Evolutionary conservation across 2,797 vertebrate species (phyloP).

Genomic region (Sphaeramia orbicularis): DNA sequence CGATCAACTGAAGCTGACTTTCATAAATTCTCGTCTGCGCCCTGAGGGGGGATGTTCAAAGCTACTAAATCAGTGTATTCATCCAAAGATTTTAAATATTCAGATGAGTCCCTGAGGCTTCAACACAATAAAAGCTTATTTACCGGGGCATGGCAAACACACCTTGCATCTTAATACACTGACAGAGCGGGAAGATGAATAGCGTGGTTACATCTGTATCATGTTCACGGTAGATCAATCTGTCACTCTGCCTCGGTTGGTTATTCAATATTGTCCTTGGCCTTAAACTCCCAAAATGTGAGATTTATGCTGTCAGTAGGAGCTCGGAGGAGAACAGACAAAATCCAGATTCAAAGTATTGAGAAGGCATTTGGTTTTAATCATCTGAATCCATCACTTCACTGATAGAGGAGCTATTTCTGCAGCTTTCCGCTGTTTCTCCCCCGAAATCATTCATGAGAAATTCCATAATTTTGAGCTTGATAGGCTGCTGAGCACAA

Average conservation of each 20-base stretch:
- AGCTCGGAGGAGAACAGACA: conserved; percentile 34
- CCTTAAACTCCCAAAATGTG: conserved; percentile 66
- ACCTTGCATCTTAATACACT: conserved; percentile 78
- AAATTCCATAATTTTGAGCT: conserved; percentile 30
- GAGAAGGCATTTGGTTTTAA: conserved; percentile 39
- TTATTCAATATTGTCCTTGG: conserved; percentile 79
- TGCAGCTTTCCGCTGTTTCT: conserved; percentile 20
- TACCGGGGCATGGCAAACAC: conserved; percentile 72
- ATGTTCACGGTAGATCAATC: conserved; percentile 77
- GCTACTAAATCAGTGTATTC: conserved; percentile 74
- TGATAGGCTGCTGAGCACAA: conserved; percentile 6
- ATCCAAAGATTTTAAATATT: conserved; percentile 81
- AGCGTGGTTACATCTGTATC: conserved; percentile 75
- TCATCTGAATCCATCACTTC: conserved; percentile 52
- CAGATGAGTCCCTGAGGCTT: conserved; percentile 75
- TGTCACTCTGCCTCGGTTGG: conserved; percentile 67
- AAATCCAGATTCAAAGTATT: conserved; percentile 40
- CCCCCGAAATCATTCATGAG: conserved; percentile 30
- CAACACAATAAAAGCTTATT: conserved; percentile 80
- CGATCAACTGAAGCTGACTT: conserved; percentile 62
- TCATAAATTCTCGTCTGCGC: conserved; percentile 57
- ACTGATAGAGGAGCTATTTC: conserved; percentile 29
- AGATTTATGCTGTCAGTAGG: conserved; percentile 64
- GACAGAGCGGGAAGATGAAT: conserved; percentile 75
- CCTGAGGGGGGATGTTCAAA: conserved; percentile 61